Evolutionary conservation across 2,797 vertebrate genomes (phyloP).

Genomic region (Pachyuromys duprasi): DNA sequence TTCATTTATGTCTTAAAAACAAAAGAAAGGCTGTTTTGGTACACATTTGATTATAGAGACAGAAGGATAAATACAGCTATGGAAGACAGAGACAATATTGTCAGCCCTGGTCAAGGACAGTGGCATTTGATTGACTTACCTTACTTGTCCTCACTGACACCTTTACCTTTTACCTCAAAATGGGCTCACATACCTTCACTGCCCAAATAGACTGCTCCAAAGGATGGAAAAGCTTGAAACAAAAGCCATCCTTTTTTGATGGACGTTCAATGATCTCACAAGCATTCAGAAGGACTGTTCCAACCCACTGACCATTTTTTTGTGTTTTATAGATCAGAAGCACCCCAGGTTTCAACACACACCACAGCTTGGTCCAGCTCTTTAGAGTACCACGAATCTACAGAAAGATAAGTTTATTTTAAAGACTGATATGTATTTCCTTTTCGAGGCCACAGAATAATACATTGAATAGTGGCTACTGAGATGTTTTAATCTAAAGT

Average conservation of each 20-base stretch:
- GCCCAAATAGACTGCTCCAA: constrained; percentile 99
- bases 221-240: constrained; percentile 99
- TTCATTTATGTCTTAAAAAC: background rate
- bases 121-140: background rate
- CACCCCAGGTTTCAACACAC: constrained; percentile 98
- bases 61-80: background rate
- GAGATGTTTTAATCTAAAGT: constrained; percentile 34
- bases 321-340: constrained; percentile 98
- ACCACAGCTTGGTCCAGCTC: constrained; percentile 99
- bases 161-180: constrained; percentile 33
- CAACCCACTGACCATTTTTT: constrained; percentile 99
- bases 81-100: background rate
- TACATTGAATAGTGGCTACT: background rate
- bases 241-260: constrained; percentile 99
- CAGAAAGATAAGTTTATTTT: constrained; percentile 72
- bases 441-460: constrained; percentile 33
- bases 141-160: background rate
- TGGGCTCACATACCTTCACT: constrained; percentile 93
- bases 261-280: constrained; percentile 99
- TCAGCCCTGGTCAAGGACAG: background rate
- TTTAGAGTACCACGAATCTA: constrained; percentile 98
- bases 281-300: constrained; percentile 97
- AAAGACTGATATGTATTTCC: background rate
- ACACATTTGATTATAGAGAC: background rate
- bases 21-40: constrained; percentile 19